Conservation (phyloP, 2,797 vertebrate genomes). For the Lates japonicus region DNA sequence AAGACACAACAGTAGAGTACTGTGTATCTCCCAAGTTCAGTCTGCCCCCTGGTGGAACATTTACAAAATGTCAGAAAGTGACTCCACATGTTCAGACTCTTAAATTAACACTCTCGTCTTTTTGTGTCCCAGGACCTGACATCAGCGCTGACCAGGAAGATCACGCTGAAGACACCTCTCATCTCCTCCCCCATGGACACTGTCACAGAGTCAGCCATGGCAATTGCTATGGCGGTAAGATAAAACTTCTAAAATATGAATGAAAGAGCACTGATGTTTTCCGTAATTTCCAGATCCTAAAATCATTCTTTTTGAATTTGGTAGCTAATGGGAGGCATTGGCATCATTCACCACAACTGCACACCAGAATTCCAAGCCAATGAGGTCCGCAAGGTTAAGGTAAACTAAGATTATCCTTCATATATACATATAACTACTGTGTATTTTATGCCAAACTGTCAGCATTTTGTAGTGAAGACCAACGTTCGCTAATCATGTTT, state of each 20-base stretch:
- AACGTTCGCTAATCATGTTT: neutral
- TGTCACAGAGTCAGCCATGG: conserved; percentile 95
- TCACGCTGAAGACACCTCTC: conserved; percentile 94
- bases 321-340: conserved; percentile 95
- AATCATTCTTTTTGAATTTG: neutral
- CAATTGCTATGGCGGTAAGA: conserved; percentile 96
- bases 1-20: neutral
- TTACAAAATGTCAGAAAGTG: neutral
- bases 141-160: conserved; percentile 94
- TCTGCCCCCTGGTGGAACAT: conserved; percentile 71
- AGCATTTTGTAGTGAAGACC: neutral
- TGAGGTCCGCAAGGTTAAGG: conserved; percentile 96
- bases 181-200: conserved; percentile 98
- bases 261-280: neutral
- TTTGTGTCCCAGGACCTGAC: conserved; percentile 89
- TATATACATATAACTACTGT: neutral
- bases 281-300: neutral
- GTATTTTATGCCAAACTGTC: neutral
- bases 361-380: conserved; percentile 97
- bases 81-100: too few relatives aligned
- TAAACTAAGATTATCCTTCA: conserved; percentile 51
- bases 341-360: conserved; percentile 96
- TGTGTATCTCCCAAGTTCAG: neutral
- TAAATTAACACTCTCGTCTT: neutral
- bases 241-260: neutral